These are phyloP conservation scores for Pectinophora gossypiella DNA, from an alignment of 1,140 invertebrate species.

Conservation along the genomic window DNA sequence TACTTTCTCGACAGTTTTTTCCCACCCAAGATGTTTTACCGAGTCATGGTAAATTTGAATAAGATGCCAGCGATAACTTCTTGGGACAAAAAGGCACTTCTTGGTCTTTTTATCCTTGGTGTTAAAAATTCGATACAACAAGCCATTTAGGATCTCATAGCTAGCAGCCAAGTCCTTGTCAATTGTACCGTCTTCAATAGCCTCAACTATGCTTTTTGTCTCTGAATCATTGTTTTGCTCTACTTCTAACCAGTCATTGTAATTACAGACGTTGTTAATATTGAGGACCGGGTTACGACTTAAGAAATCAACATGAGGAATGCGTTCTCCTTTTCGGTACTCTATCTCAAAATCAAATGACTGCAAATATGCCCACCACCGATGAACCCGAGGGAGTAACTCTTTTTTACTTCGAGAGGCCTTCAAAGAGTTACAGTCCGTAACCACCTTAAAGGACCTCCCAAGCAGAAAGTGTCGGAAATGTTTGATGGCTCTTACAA, in stretches of 20 bases:
- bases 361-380: constrained; percentile 15
- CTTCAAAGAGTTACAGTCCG: constrained; percentile 24
- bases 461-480: constrained; percentile 40
- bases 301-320: constrained; percentile 19
- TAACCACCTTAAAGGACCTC: constrained; percentile 31
- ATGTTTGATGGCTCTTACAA: constrained; percentile 26
- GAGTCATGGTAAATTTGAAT: too few species aligned
- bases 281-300: constrained; percentile 22
- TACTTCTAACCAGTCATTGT: constrained; percentile 17
- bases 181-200: too few species aligned
- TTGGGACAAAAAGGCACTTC: too few species aligned
- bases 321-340: constrained; percentile 11
- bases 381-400: constrained; percentile 10
- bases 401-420: constrained; percentile 16
- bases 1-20: too few species aligned
- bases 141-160: too few species aligned
- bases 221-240: constrained; percentile 27
- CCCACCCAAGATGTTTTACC: too few species aligned
- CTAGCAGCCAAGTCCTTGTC: too few species aligned
- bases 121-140: too few species aligned
- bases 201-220: too few species aligned
- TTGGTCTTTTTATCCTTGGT: too few species aligned
- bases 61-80: too few species aligned
- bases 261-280: constrained; percentile 3
- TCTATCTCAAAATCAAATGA: constrained; percentile 16